Evolutionary conservation across 2,888 invertebrate species (phyloP).

Genomic region (Linyphia triangularis): DNA sequence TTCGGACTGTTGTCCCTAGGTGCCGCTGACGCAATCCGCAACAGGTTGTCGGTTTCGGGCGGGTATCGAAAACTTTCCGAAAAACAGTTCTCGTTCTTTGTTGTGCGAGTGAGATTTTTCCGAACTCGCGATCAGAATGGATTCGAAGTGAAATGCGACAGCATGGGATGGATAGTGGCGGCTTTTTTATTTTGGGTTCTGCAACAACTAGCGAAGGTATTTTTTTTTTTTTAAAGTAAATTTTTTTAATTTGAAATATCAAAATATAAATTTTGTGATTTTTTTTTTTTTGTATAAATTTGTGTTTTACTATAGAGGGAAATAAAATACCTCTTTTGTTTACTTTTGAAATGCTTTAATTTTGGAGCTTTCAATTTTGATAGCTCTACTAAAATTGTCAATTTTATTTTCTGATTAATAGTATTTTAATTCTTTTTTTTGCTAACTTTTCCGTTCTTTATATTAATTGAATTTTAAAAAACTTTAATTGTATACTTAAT

Average conservation of each 20-base stretch:
- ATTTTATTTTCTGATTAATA: too few relatives aligned
- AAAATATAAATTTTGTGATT: neutral
- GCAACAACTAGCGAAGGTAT: slow-evolving; percentile 35
- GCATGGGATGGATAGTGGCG: slow-evolving; percentile 43
- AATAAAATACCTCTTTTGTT: neutral
- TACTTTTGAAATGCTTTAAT: too few relatives aligned
- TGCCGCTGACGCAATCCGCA: slow-evolving; percentile 34
- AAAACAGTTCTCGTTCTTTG: slow-evolving; percentile 17
- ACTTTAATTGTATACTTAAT: too few relatives aligned
- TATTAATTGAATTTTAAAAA: too few relatives aligned
- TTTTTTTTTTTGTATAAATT: neutral
- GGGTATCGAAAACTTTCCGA: slow-evolving; percentile 37
- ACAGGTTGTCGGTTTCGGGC: slow-evolving; percentile 33
- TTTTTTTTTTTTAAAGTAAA: neutral
- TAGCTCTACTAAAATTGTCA: too few relatives aligned
- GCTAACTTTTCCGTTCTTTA: too few relatives aligned
- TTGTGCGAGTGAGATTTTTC: neutral
- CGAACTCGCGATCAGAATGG: slow-evolving; percentile 2
- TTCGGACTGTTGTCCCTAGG: slow-evolving; percentile 21
- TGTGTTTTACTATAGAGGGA: neutral
- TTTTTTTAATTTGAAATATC: neutral
- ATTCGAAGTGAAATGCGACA: neutral
- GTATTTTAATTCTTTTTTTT: too few relatives aligned
- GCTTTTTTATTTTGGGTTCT: slow-evolving; percentile 37
- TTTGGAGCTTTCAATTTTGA: too few relatives aligned